These are phyloP conservation scores for Boloria selene DNA, from an alignment of 2,888 invertebrate genomes.

Conservation along the genomic window DNA sequence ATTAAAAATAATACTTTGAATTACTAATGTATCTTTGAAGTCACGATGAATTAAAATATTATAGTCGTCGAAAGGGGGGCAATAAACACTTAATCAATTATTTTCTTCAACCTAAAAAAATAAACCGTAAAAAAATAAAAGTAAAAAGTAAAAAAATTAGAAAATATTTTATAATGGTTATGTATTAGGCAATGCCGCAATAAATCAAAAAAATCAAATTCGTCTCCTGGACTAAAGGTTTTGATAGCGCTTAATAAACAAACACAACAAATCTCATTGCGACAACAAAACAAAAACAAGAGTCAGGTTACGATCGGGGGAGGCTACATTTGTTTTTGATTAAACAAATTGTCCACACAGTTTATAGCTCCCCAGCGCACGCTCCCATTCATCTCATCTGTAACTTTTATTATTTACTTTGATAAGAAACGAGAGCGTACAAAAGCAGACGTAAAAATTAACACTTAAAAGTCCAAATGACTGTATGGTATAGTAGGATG, in stretches of 20 bases:
- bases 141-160: no score
- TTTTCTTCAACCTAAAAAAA: no score
- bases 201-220: neutral
- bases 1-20: no score
- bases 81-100: no score
- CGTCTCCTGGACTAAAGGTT: conserved; percentile 3
- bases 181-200: neutral
- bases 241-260: conserved; percentile 35
- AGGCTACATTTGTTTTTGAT: conserved; percentile 79
- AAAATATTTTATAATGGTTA: no score
- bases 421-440: conserved; percentile 27
- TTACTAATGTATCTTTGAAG: no score
- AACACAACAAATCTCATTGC: conserved; percentile 61
- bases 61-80: no score
- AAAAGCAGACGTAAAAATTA: neutral
- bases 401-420: conserved; percentile 47
- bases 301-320: conserved; percentile 52
- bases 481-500: no score
- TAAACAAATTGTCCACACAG: conserved; percentile 79
- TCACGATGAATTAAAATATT: no score
- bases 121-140: no score
- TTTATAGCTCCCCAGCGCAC: conserved; percentile 72
- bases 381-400: conserved; percentile 55
- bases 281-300: conserved; percentile 61
- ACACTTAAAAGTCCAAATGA: no score